These are phyloP conservation scores for Siniperca knerii DNA, from an alignment of 2,113 vertebrate species.

Conservation along the genomic window DNA sequence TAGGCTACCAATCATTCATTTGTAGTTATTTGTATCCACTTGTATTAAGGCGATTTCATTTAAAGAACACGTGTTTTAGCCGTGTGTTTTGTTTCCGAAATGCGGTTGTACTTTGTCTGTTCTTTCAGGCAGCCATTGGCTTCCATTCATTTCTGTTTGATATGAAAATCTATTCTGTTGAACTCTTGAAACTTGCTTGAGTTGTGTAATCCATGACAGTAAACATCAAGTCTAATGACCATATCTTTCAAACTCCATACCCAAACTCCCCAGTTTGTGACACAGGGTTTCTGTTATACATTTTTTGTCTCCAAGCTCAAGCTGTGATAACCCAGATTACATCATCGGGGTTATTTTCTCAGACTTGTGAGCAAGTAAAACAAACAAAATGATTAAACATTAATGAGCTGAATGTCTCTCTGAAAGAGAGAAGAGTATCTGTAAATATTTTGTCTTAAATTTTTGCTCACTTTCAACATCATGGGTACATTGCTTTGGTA, in stretches of 20 bases:
- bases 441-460: background rate
- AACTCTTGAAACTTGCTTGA: background rate
- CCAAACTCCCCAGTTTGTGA: background rate
- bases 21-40: background rate
- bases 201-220: background rate
- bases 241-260: background rate
- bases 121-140: background rate
- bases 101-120: background rate
- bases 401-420: background rate
- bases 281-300: background rate
- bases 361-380: background rate
- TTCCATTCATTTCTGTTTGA: background rate
- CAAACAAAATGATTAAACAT: background rate
- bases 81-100: background rate
- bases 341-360: background rate
- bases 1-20: conserved; percentile 1
- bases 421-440: no score
- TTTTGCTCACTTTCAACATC: background rate
- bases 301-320: background rate
- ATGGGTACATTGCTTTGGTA: background rate
- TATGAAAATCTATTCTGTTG: background rate
- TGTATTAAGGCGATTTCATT: background rate
- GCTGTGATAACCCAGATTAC: background rate
- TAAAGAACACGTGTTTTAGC: no score
- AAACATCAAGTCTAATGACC: background rate